phyloP scores from a whole-genome alignment of 2,888 invertebrate genomes.

The Minunthozetes semirufus region DNA sequence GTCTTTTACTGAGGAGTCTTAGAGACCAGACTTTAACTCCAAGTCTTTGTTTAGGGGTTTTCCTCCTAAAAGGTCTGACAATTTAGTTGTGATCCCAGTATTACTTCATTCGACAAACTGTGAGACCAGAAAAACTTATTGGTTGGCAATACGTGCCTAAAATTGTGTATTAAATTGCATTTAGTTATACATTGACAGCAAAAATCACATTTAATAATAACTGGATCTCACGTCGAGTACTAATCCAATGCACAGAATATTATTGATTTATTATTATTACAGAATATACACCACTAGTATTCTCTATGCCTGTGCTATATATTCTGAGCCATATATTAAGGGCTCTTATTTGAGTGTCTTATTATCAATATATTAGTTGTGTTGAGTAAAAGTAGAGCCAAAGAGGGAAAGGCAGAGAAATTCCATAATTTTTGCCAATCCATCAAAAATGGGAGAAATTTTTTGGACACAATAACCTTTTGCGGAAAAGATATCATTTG shows the following conservation, averaged over 20 bases:
- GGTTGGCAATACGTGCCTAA: neutral
- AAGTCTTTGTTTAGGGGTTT: too few species aligned
- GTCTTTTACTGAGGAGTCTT: neutral
- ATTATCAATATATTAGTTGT: conserved; percentile 5
- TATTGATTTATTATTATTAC: neutral
- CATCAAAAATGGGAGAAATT: conserved; percentile 13
- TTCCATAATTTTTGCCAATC: conserved; percentile 16
- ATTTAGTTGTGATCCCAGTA: neutral
- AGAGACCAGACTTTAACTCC: neutral
- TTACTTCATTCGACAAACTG: neutral
- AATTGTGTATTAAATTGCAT: conserved; percentile 15
- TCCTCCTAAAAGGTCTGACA: too few species aligned
- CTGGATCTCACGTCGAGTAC: conserved; percentile 6
- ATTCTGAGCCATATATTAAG: neutral
- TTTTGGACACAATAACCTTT: conserved; percentile 7
- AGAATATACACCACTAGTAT: neutral
- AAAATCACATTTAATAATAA: conserved; percentile 22
- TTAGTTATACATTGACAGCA: conserved; percentile 14
- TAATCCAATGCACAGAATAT: conserved; percentile 15
- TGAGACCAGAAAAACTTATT: neutral
- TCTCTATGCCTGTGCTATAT: too few species aligned
- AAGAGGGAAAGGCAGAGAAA: neutral
- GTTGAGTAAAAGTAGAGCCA: neutral
- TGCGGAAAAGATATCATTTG: conserved; percentile 9
- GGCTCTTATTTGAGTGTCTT: neutral